A percentile compares a stretch with the other conserved stretches of the same genome.
Conservation (phyloP, 2,797 vertebrate genomes). For the Enteromius trimaculatus region DNA sequence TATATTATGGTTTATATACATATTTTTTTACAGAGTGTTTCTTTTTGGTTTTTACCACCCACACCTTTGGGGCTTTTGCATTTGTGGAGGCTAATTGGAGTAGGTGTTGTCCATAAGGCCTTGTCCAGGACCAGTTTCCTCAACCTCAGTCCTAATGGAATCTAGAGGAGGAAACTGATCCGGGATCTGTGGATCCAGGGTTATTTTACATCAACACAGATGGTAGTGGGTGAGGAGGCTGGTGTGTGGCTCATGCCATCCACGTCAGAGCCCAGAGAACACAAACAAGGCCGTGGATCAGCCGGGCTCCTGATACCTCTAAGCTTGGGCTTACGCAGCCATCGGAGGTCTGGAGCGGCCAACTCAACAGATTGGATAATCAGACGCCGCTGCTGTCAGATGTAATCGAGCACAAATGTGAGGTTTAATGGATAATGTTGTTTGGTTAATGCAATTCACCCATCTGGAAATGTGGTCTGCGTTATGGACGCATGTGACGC, state of each 20-base stretch:
- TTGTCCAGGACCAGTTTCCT: constrained; percentile 21
- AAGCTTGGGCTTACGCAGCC: constrained; percentile 25
- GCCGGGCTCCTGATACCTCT: constrained; percentile 25
- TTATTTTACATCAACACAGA: constrained; percentile 48
- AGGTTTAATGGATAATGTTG: constrained; percentile 37
- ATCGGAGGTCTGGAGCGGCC: constrained; percentile 10
- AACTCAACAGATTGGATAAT: constrained; percentile 44
- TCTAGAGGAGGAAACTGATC: constrained; percentile 21
- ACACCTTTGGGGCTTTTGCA: neutral
- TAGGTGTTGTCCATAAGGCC: constrained; percentile 19
- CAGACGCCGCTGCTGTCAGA: constrained; percentile 30
- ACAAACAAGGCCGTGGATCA: constrained; percentile 39
- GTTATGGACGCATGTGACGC: neutral
- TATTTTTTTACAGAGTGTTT: neutral
- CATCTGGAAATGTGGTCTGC: constrained; percentile 31
- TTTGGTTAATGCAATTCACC: constrained; percentile 21
- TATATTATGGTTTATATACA: neutral
- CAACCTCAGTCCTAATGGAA: neutral
- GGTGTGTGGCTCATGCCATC: constrained; percentile 23
- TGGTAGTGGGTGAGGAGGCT: constrained; percentile 43
- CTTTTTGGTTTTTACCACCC: constrained; percentile 2
- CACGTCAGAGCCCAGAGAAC: constrained; percentile 36
- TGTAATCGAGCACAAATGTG: constrained; percentile 46
- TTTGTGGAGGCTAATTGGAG: constrained; percentile 9
- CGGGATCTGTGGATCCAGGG: constrained; percentile 14